phyloP scores from a whole-genome alignment of 2,888 invertebrate species.

The Eledona agricola region DNA sequence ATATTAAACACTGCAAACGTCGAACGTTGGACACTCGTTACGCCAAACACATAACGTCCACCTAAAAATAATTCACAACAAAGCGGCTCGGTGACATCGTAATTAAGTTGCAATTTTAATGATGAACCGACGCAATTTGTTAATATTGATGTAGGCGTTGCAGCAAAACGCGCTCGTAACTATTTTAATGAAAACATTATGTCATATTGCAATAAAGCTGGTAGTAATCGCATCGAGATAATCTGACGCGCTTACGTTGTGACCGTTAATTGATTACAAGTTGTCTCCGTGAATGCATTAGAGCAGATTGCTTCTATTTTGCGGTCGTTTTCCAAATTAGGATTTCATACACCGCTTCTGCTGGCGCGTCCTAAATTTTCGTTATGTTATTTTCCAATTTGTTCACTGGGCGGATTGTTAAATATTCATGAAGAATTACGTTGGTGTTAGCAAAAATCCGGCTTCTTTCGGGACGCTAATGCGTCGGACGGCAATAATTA shows the following conservation, averaged over 20 bases:
- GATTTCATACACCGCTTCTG: not conserved
- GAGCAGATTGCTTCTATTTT: not conserved
- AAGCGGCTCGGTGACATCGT: too few relatives aligned
- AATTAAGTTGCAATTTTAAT: too few relatives aligned
- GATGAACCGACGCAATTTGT: not conserved
- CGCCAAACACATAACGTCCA: too few relatives aligned
- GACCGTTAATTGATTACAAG: slow-evolving; percentile 11
- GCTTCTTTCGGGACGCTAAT: not conserved
- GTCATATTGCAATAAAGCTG: slow-evolving; percentile 8
- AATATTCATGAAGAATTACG: too few relatives aligned
- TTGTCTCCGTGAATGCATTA: too few relatives aligned
- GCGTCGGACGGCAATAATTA: slow-evolving; percentile 7
- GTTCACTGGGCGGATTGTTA: too few relatives aligned
- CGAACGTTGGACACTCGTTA: too few relatives aligned
- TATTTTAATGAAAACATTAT: slow-evolving; percentile 2
- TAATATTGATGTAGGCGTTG: not conserved
- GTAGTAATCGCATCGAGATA: slow-evolving; percentile 17
- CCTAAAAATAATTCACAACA: too few relatives aligned
- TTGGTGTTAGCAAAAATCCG: too few relatives aligned
- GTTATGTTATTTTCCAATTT: too few relatives aligned
- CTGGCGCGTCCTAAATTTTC: not conserved
- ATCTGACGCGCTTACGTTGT: slow-evolving; percentile 3
- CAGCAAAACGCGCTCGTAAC: slow-evolving; percentile 5
- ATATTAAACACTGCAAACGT: too few relatives aligned
- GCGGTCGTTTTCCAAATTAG: too few relatives aligned